Base-by-base conservation (phyloP, 2,113 vertebrate species). In the Arenaria interpres region DNA sequence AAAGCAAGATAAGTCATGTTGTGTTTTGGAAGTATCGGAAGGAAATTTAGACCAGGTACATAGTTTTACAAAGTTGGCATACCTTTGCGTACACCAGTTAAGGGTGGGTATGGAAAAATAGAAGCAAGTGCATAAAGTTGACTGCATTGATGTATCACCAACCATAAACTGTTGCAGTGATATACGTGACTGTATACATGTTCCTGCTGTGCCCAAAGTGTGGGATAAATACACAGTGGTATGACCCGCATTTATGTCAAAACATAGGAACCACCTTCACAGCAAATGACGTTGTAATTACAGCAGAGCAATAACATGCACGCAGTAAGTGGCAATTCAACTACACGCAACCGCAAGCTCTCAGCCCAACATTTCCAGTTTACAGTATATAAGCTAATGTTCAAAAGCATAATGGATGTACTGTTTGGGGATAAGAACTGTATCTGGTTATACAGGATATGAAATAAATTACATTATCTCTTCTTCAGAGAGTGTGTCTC, bases 341-440 rank as follows among this genome's bases (percentile, higher is more conserved):
- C 76, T 19, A 14, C 0, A 0, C 1, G 1, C 46, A 89, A 51
- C 35, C 1, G 0, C 12, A 39, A 85, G 53, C 48, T 30, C 51
- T 33, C 39, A 63, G 48, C 30, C 45, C 53, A 89, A 6, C 9
- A 9, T 0, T 46, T 35, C 32, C 45, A 73, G n/a, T 33, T 77
- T 64, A 90, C 19, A n/a, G 43, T 81, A 67, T 9, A 39, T 2
- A 76, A 90, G 20, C 37, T 66, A 80, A 54, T 30, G 48, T 25
- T 88, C 59, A 86, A 54, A 84, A 78, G 3, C 13, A 10, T 20
- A 71, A 63, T 7, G 10, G 51, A 46, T 24, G 8, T 10, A 27
- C 23, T 27, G 32, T 41, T 22, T 54, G 27, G 24, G 51, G 54
- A 43, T 60, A 80, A 75, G 59, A 92, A 59, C 4, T 41, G 30